Conservation (phyloP, 2,888 invertebrate genomes). For the Caprella mutica region DNA sequence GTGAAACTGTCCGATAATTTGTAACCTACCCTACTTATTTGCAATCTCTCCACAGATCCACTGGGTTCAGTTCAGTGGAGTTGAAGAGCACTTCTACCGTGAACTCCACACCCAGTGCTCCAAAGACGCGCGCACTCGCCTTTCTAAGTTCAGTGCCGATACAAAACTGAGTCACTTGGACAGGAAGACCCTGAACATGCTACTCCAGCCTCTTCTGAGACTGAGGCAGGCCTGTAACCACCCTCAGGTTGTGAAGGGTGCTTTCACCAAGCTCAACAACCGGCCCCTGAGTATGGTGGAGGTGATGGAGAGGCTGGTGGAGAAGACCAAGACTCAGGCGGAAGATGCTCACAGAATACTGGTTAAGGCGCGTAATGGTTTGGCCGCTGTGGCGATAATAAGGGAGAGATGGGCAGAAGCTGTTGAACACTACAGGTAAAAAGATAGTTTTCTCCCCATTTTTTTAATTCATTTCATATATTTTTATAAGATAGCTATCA, state of each 20-base stretch:
- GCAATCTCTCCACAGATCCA: conserved; percentile 44
- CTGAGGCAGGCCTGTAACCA: conserved; percentile 61
- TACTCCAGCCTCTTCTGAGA: conserved; percentile 53
- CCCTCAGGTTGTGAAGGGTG: conserved; percentile 51
- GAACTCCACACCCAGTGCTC: conserved; percentile 49
- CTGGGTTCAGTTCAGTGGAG: conserved; percentile 54
- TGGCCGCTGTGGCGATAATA: conserved; percentile 54
- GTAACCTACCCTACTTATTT: too few relatives aligned
- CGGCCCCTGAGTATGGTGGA: conserved; percentile 51
- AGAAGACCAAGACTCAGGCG: conserved; percentile 50
- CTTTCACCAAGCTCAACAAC: conserved; percentile 47
- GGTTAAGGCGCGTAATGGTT: conserved; percentile 55
- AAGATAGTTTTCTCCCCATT: too few relatives aligned
- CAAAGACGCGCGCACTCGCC: conserved; percentile 44
- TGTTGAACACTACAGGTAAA: conserved; percentile 48
- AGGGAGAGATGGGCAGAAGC: conserved; percentile 47
- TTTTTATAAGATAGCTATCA: too few relatives aligned
- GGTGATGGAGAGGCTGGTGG: conserved; percentile 53
- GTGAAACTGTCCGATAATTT: too few relatives aligned
- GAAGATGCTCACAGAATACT: conserved; percentile 53
- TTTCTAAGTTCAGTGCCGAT: conserved; percentile 40
- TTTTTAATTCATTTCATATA: too few relatives aligned
- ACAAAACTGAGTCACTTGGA: conserved; percentile 41
- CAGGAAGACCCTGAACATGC: conserved; percentile 43
- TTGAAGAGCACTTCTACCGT: conserved; percentile 62